Conservation (phyloP, 2,888 invertebrate species). For the Chloroclystis v-ata region DNA sequence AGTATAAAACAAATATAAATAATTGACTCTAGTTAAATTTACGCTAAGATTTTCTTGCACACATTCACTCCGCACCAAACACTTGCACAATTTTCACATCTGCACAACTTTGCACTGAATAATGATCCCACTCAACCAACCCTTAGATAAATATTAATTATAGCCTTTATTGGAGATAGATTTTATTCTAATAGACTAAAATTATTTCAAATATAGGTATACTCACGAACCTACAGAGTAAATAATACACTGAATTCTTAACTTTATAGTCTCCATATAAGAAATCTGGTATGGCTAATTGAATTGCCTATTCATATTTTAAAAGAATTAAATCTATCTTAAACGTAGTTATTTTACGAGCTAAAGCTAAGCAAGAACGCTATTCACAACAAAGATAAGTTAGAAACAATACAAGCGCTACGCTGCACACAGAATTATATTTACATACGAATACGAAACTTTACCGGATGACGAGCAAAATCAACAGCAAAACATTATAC, state of each 20-base stretch:
- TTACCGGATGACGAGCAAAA: constrained; percentile 6
- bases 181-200: no score
- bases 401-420: constrained; percentile 2
- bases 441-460: constrained; percentile 1
- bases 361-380: no score
- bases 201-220: no score
- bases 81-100: not conserved
- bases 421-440: constrained; percentile 20
- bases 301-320: no score
- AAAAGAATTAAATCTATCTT: no score
- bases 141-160: not conserved
- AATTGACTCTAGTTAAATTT: constrained; percentile 6
- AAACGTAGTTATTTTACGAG: no score
- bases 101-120: constrained; percentile 10
- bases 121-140: constrained; percentile 1
- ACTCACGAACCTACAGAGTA: no score
- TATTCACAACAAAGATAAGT: no score
- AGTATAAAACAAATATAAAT: constrained; percentile 1
- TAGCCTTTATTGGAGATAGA: constrained; percentile 4
- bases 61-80: constrained; percentile 10
- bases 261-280: no score
- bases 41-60: constrained; percentile 12
- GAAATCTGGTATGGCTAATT: no score
- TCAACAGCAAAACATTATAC: not conserved
- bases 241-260: no score